Evolutionary conservation across 2,888 invertebrate genomes (phyloP).

Genomic region (Brachyopa scutellaris): DNA sequence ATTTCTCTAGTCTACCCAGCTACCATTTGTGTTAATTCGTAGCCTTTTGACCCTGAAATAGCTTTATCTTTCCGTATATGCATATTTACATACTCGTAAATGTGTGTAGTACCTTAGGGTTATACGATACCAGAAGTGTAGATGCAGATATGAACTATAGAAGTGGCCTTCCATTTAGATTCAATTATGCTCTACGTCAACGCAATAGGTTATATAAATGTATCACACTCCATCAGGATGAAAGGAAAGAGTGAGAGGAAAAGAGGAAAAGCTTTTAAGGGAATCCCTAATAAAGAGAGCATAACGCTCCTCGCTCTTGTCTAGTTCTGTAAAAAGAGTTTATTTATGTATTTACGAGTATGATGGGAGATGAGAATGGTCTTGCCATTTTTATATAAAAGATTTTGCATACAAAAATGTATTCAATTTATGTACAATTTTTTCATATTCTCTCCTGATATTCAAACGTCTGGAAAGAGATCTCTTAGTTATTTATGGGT

Average conservation of each 20-base stretch:
- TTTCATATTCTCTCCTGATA: no score
- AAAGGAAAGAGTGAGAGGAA: not conserved
- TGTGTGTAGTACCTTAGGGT: constrained; percentile 14
- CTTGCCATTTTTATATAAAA: no score
- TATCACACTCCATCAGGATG: not conserved
- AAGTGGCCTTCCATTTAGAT: constrained; percentile 46
- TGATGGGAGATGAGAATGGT: no score
- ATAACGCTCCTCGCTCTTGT: not conserved
- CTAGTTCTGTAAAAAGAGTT: no score
- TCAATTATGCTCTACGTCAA: constrained; percentile 55
- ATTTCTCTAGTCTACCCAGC: not conserved
- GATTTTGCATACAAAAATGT: no score
- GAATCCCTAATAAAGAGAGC: not conserved
- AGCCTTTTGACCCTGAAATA: constrained; percentile 65
- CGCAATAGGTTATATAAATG: constrained; percentile 32
- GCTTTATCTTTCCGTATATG: constrained; percentile 49
- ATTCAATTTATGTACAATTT: no score
- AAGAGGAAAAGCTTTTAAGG: constrained; percentile 23
- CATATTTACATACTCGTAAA: not conserved
- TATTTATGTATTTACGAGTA: no score
- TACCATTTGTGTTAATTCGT: constrained; percentile 34
- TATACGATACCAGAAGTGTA: constrained; percentile 38
- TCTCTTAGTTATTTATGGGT: no score
- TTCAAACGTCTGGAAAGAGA: no score
- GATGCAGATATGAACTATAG: constrained; percentile 44